These are phyloP conservation scores for Villa cingulata DNA, from an alignment of 2,888 invertebrate species.

Conservation along the genomic window DNA sequence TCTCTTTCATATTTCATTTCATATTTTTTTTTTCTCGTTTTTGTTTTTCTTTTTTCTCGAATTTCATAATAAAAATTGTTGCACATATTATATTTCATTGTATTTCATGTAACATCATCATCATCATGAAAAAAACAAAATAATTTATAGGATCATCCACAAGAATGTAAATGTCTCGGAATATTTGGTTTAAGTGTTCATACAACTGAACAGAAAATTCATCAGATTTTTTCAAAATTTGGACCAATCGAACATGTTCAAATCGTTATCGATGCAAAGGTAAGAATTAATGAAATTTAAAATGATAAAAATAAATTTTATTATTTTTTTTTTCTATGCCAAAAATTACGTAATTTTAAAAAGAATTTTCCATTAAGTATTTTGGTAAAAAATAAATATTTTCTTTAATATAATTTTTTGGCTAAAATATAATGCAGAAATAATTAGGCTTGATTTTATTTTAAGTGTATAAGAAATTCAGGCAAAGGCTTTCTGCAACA, in stretches of 20 bases:
- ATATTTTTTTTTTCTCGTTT: no score
- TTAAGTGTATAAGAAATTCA: slow-evolving; percentile 6
- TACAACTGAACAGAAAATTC: slow-evolving; percentile 83
- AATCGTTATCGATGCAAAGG: slow-evolving; percentile 88
- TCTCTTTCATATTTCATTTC: no score
- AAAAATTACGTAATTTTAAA: background rate
- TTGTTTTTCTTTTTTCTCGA: no score
- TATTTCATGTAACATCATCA: no score
- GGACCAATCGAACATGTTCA: slow-evolving; percentile 86
- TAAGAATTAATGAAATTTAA: slow-evolving; percentile 15
- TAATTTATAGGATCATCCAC: slow-evolving; percentile 41
- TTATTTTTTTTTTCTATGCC: background rate
- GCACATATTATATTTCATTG: no score
- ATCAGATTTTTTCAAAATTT: slow-evolving; percentile 83
- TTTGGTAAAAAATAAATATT: no score
- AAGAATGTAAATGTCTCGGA: slow-evolving; percentile 79
- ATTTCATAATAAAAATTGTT: no score
- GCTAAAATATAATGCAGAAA: slow-evolving; percentile 3
- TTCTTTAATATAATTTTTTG: background rate
- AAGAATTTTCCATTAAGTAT: no score
- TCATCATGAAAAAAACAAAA: no score
- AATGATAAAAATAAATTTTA: no score
- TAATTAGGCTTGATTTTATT: background rate
- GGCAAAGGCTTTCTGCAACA: slow-evolving; percentile 11
- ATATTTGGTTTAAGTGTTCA: slow-evolving; percentile 88